Evolutionary conservation across 2,888 invertebrate genomes (phyloP).

Genomic region (Caenorhabditis virilis): DNA sequence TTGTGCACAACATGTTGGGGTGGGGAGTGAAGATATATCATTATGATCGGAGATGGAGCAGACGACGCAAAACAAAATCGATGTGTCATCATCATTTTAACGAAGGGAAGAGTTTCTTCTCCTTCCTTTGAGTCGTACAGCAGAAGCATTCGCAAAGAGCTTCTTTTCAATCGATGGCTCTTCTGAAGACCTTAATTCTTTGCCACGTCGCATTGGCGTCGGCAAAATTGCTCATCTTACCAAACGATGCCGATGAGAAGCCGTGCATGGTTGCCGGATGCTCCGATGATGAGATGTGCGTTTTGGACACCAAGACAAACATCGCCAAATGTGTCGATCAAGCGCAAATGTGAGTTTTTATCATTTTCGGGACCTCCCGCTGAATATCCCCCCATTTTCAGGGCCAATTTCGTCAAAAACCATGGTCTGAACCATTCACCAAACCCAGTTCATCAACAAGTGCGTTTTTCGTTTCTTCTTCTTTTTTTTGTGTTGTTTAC

Average conservation of each 20-base stretch:
- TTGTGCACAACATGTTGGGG: no score
- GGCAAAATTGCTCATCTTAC: constrained; percentile 13
- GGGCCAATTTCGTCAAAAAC: neutral
- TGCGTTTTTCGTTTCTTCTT: no score
- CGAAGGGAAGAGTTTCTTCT: no score
- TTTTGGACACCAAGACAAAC: constrained; percentile 26
- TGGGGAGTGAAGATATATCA: no score
- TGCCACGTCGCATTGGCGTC: constrained; percentile 17
- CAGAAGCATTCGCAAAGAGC: no score
- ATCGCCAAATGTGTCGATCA: constrained; percentile 45
- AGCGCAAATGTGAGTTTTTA: constrained; percentile 18
- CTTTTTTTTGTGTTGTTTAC: no score
- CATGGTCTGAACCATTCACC: constrained; percentile 1
- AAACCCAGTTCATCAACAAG: no score
- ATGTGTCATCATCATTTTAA: no score
- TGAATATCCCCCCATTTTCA: neutral
- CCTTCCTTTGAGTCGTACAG: no score
- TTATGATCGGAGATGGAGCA: no score
- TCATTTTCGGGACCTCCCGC: neutral
- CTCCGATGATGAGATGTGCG: constrained; percentile 39
- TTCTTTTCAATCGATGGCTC: constrained; percentile 9
- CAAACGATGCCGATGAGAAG: constrained; percentile 31
- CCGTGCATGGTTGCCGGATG: constrained; percentile 40
- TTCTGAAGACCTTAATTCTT: constrained; percentile 10
- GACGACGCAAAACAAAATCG: no score